These are phyloP conservation scores for Cantharis rufa DNA, from an alignment of 2,888 invertebrate species.

Conservation along the genomic window DNA sequence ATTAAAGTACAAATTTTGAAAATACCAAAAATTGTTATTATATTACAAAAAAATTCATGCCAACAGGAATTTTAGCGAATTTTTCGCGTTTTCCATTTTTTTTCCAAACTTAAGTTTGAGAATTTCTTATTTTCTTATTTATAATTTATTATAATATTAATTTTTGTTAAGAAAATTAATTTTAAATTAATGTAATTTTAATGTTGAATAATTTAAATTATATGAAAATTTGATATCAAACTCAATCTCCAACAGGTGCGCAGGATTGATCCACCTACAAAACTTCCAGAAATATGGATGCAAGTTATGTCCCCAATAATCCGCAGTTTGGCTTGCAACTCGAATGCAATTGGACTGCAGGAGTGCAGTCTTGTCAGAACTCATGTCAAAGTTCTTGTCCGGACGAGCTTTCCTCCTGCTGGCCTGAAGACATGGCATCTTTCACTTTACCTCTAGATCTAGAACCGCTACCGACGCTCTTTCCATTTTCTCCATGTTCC, in stretches of 20 bases:
- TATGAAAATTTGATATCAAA: slow-evolving; percentile 21
- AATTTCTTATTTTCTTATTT: no score
- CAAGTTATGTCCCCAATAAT: slow-evolving; percentile 69
- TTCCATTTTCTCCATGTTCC: slow-evolving; percentile 84
- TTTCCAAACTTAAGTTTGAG: no score
- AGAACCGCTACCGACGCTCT: slow-evolving; percentile 84
- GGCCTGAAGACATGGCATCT: slow-evolving; percentile 79
- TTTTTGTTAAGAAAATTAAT: background rate
- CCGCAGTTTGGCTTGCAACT: slow-evolving; percentile 66
- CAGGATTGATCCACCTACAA: slow-evolving; percentile 28
- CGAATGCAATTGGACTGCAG: slow-evolving; percentile 55
- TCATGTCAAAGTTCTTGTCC: slow-evolving; percentile 51
- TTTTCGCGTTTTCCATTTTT: no score
- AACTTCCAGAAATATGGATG: slow-evolving; percentile 58
- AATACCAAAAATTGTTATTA: background rate
- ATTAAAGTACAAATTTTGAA: background rate
- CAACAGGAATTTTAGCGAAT: no score
- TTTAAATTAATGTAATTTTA: background rate
- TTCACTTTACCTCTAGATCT: slow-evolving; percentile 85
- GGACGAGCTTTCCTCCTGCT: slow-evolving; percentile 53
- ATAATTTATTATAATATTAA: background rate
- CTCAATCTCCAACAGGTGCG: slow-evolving; percentile 34
- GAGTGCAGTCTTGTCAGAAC: slow-evolving; percentile 50
- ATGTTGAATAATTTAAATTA: background rate
- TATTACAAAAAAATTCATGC: no score